A percentile compares a stretch with the other conserved stretches of the same genome.
Evolutionary conservation across 1,140 invertebrate species (phyloP).

Genomic region (Euwallacea fornicatus): DNA sequence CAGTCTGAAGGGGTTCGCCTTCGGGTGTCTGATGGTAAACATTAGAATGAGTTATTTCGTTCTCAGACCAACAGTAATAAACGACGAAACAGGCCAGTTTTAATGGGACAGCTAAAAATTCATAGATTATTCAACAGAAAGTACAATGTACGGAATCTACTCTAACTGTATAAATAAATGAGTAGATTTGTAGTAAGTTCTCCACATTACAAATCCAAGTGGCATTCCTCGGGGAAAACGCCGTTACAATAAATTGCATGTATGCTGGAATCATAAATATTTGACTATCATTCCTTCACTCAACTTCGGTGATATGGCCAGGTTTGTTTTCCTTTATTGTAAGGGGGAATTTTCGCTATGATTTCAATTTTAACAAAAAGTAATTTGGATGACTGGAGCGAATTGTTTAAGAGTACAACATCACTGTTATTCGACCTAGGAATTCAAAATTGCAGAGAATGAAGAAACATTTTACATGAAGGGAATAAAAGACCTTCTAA

Average conservation of each 20-base stretch:
- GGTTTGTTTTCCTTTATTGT: slow-evolving; percentile 8
- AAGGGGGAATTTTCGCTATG: slow-evolving; percentile 1
- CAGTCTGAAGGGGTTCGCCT: too few relatives aligned
- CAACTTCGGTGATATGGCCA: slow-evolving; percentile 7
- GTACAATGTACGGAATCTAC: slow-evolving; percentile 11
- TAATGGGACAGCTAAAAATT: neutral
- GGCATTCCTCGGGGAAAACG: slow-evolving; percentile 4
- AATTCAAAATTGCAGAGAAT: too few relatives aligned
- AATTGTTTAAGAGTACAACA: too few relatives aligned
- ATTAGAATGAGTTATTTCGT: too few relatives aligned
- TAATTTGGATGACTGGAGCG: too few relatives aligned
- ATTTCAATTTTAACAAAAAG: too few relatives aligned
- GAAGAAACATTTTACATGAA: too few relatives aligned
- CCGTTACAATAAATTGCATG: slow-evolving; percentile 20
- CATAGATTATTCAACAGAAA: neutral
- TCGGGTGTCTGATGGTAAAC: too few relatives aligned
- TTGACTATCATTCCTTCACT: slow-evolving; percentile 25
- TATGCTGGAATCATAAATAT: slow-evolving; percentile 19
- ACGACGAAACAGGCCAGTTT: too few relatives aligned
- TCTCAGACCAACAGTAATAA: too few relatives aligned
- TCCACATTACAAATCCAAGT: slow-evolving; percentile 13
- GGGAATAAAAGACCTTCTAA: too few relatives aligned
- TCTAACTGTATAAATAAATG: slow-evolving; percentile 10
- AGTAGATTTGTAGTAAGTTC: slow-evolving; percentile 9
- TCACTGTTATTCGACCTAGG: too few relatives aligned